Evolutionary conservation across 2,888 invertebrate species (phyloP), one percentile per base, ranked within the genome.

Genomic region (Prosapia bicincta): DNA sequence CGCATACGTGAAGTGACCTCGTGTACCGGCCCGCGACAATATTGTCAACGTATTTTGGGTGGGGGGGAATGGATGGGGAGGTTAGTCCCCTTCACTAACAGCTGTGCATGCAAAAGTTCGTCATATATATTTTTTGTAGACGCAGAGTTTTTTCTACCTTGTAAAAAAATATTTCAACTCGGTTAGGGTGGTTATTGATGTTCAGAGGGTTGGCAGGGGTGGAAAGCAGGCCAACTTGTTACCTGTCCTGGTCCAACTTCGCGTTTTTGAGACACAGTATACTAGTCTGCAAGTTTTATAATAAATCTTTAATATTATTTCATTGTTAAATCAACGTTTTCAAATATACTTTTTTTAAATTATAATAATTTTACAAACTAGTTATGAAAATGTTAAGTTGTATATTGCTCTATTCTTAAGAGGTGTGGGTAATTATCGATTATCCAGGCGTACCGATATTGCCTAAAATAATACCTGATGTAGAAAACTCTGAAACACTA

Each of bases 31-130:
- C 54, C 54, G 54, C 54, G 54, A 54, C 54, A 54, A 54, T 54
- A 54, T 54, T 54, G 54, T 54, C 54, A 54, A 54, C 54, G 54
- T 54, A 54, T 54, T 54, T 54, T 54, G 54, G n/a, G n/a, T 54
- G n/a, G 20, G 7, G 20, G 54, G 20, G 54, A 1, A 20, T n/a
- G 54, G 54, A 5, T 20, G 30, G 9, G 9, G 6, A 30, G 9
- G 6, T 9, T 9, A 5, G 6, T 9, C 5, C 30, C 30, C 30
- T 30, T 30, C 30, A 9, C 54, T 20, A 54, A 54, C 54, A 54
- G 54, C 54, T 54, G 54, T 54, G 54, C 54, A 54, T 54, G 54
- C 54, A 54, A 54, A 54, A 54, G 54, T 20, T 54, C 54, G 54
- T 54, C 54, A 54, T 20, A 10, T 54, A 20, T 9, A 20, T 54